These are phyloP conservation scores for Metacarcinus magister DNA, from an alignment of 2,888 invertebrate genomes.

Conservation along the genomic window DNA sequence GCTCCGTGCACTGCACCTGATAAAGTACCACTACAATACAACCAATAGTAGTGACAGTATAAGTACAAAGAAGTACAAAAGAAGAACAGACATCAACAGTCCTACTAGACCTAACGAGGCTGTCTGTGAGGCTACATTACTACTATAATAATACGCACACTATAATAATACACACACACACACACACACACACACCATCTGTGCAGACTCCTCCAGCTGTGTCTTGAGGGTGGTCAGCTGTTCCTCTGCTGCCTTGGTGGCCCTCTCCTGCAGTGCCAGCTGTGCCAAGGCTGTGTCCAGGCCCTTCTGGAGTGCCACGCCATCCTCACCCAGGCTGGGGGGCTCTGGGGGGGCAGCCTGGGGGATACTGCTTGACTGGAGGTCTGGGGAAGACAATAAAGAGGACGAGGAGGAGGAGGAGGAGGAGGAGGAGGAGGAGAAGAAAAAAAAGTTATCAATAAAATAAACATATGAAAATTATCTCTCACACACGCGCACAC, in stretches of 20 bases:
- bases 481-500: no score
- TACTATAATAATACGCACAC: no score
- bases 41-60: background rate
- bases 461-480: background rate
- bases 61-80: no score
- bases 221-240: conserved; percentile 56
- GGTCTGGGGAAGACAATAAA: background rate
- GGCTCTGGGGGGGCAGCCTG: background rate
- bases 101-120: no score
- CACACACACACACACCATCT: conserved; percentile 57
- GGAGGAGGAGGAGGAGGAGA: background rate
- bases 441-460: background rate
- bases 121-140: no score
- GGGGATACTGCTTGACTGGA: background rate
- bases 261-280: conserved; percentile 43
- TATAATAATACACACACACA: background rate
- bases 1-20: conserved; percentile 66
- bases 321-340: conserved; percentile 49
- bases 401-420: background rate
- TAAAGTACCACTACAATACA: background rate
- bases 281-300: conserved; percentile 65
- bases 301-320: conserved; percentile 35
- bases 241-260: conserved; percentile 37
- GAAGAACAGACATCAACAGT: no score
- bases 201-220: conserved; percentile 39